phyloP scores from a whole-genome alignment of 2,797 vertebrate genomes.

The Esox masquinongy region DNA sequence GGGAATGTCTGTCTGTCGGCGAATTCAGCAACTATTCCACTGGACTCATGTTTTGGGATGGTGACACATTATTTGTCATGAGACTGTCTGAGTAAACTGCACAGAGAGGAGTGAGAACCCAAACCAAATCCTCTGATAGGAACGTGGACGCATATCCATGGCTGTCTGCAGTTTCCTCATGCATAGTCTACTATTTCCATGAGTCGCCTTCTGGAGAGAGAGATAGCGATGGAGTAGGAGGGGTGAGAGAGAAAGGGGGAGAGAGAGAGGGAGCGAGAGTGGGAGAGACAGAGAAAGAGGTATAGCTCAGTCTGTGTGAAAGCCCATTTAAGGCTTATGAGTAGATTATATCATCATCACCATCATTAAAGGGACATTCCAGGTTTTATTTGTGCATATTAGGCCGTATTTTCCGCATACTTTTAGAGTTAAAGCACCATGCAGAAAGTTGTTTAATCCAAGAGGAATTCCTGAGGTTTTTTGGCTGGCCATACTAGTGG shows the following conservation, averaged over 20 bases:
- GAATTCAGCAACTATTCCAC: neutral
- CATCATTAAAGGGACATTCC: neutral
- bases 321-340: neutral
- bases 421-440: too few relatives aligned
- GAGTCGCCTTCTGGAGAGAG: slow-evolving; percentile 13
- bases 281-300: neutral
- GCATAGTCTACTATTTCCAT: slow-evolving; percentile 33
- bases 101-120: slow-evolving; percentile 15
- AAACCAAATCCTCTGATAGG: slow-evolving; percentile 24
- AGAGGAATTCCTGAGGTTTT: too few relatives aligned
- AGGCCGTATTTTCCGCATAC: too few relatives aligned
- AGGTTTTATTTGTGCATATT: too few relatives aligned
- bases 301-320: neutral
- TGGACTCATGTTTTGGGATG: slow-evolving; percentile 5
- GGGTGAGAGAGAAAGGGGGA: neutral
- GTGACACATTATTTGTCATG: slow-evolving; percentile 25
- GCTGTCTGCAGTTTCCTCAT: slow-evolving; percentile 23
- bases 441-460: too few relatives aligned
- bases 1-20: slow-evolving; percentile 30
- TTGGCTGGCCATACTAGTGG: too few relatives aligned
- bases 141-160: slow-evolving; percentile 13
- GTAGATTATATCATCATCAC: neutral
- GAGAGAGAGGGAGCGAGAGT: slow-evolving; percentile 15
- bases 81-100: slow-evolving; percentile 18
- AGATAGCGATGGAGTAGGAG: neutral